Base-by-base conservation (phyloP, 2,888 invertebrate species). In the Drosophila differens region DNA sequence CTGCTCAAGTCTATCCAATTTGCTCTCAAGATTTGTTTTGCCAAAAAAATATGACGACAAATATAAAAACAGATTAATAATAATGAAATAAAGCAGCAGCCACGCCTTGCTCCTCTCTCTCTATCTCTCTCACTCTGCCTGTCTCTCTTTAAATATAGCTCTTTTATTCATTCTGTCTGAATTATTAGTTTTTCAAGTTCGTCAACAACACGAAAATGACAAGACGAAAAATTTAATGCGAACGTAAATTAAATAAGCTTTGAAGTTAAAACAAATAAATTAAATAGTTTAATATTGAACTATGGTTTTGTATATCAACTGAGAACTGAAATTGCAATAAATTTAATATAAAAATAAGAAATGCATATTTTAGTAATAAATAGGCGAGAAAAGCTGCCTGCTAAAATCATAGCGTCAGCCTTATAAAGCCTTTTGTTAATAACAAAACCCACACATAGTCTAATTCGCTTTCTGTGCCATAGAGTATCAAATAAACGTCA, bases 21-120 rank as follows among this genome's bases (percentile, higher is more conserved):
- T 78, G 62, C 67, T 68, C 68, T 60, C 44, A 78, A 85, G 86
- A 85, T 85, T 88, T 85, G 82, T 85, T 78, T 74, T 83, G 82
- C 74, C 74, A 60, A 70, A 85, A 74, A 82, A 76, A 74, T 72
- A 81, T 81, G 88, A 81, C 85, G 70, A 73, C 61, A 80, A 70
- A n/a, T n/a, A 14, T 9, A 58, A 58, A 30, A 55, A 65, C 63
- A 74, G 55, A 66, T 68, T 70, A 72, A 79, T 69, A 67, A 74
- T 65, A 74, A 74, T 79, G 61, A 71, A 68, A 81, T 68, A 65
- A 68, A 63, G 44, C 70, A 78, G 37, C 59, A 61, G 74, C 72
- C 76, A 73, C 80, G 79, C 76, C 76, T 44, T 52, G 19, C 41
- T 19, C 14, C 44, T 62, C 60, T 67, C 52, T 35, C 71, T 59